Percentiles rank a stretch among this genome's conserved stretches.
phyloP scores from a whole-genome alignment of 2,888 invertebrate genomes.

The Drosophila antonietae region DNA sequence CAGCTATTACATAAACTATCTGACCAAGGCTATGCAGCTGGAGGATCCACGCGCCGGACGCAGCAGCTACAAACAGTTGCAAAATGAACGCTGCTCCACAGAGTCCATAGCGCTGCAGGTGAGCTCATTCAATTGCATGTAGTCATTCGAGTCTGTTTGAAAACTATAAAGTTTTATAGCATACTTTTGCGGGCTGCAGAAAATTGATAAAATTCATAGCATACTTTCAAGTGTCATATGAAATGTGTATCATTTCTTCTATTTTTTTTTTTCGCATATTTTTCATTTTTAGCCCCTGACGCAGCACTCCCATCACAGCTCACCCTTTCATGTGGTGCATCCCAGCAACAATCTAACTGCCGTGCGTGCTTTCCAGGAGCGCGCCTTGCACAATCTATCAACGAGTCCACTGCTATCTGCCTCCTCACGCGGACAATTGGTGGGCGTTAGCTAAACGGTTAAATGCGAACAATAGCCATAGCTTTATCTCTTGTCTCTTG shows the following conservation, averaged over 20 bases:
- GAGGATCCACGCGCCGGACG: conserved; percentile 89
- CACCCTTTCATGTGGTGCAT: conserved; percentile 91
- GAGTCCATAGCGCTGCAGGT: conserved; percentile 89
- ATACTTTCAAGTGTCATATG: neutral
- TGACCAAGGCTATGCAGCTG: conserved; percentile 90
- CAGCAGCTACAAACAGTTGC: conserved; percentile 85
- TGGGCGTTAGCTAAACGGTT: conserved; percentile 36
- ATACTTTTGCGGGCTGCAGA: neutral
- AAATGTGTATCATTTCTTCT: neutral
- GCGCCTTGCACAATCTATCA: conserved; percentile 84
- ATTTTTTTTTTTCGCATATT: conserved; percentile 9
- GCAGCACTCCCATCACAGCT: conserved; percentile 85
- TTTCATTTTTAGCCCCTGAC: conserved; percentile 59
- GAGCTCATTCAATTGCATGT: conserved; percentile 45
- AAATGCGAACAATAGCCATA: neutral
- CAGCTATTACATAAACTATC: conserved; percentile 92
- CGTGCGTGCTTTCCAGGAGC: conserved; percentile 87
- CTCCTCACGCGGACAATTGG: conserved; percentile 79
- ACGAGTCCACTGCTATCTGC: conserved; percentile 83
- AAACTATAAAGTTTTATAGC: neutral
- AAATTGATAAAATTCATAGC: neutral
- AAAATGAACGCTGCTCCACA: conserved; percentile 85
- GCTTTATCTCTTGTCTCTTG: conserved; percentile 12
- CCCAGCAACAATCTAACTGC: conserved; percentile 87
- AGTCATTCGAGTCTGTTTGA: neutral